Conservation (phyloP, 2,888 invertebrate genomes). For the Latrodectus hesperus region DNA sequence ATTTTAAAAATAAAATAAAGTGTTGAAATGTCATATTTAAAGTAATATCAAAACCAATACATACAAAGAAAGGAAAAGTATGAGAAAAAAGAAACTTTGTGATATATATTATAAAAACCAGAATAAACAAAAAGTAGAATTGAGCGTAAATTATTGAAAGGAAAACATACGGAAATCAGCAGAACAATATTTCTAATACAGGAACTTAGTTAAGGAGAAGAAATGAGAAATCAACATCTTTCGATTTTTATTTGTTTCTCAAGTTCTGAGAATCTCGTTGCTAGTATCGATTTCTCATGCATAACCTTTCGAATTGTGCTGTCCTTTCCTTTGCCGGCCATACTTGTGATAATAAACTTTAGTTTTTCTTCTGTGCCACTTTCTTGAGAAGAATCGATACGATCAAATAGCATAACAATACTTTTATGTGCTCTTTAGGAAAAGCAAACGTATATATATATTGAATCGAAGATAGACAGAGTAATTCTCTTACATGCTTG, state of each 20-base stretch:
- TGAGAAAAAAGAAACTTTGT: too few relatives aligned
- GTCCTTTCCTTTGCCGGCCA: background rate
- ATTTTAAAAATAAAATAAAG: too few relatives aligned
- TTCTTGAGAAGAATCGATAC: background rate
- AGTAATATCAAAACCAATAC: too few relatives aligned
- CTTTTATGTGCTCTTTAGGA: background rate
- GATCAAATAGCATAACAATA: background rate
- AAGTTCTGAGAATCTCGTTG: background rate
- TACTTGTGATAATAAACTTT: conserved; percentile 1
- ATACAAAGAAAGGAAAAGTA: too few relatives aligned
- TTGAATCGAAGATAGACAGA: too few relatives aligned
- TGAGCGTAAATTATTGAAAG: too few relatives aligned
- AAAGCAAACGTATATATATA: too few relatives aligned
- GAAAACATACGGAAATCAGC: too few relatives aligned
- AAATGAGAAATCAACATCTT: conserved; percentile 1
- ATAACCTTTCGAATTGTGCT: background rate
- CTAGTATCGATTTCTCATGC: conserved; percentile 1
- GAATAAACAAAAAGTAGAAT: too few relatives aligned
- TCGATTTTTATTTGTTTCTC: background rate
- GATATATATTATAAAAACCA: too few relatives aligned
- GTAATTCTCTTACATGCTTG: too few relatives aligned
- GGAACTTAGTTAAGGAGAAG: background rate
- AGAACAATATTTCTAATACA: background rate
- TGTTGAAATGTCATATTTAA: too few relatives aligned
- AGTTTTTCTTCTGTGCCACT: background rate